Evolutionary conservation across 2,888 invertebrate genomes (phyloP).

Genomic region (Drosophila tanythrix): DNA sequence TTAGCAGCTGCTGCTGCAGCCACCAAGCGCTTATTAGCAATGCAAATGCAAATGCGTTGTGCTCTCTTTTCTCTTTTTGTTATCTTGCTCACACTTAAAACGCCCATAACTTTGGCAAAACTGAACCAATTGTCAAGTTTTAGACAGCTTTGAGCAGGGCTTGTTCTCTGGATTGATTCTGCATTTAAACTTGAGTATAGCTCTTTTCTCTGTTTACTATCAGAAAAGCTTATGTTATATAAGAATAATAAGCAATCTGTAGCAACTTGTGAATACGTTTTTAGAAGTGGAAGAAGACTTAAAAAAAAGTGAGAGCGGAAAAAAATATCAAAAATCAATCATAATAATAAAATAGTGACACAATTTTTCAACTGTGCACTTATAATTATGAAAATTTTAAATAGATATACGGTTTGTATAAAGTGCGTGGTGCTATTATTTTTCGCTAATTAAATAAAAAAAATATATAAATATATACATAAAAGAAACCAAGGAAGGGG

Average conservation of each 20-base stretch:
- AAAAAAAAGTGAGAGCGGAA: background rate
- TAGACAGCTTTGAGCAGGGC: background rate
- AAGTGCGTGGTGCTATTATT: background rate
- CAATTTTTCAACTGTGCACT: background rate
- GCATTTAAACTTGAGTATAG: background rate
- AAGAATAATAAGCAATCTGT: background rate
- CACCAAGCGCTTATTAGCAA: conserved; percentile 73
- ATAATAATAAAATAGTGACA: background rate
- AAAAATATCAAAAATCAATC: background rate
- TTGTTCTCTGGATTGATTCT: background rate
- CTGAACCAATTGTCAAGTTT: conserved; percentile 4
- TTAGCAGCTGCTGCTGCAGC: conserved; percentile 25
- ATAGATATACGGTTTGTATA: background rate
- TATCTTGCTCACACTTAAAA: background rate
- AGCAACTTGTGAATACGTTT: background rate
- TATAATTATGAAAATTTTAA: background rate
- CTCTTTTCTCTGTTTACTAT: background rate
- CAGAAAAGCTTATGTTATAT: background rate
- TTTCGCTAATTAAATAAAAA: background rate
- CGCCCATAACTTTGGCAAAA: background rate
- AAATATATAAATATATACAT: background rate
- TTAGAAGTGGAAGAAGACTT: background rate
- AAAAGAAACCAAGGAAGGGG: too few relatives aligned
- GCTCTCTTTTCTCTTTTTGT: background rate
- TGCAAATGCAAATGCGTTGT: conserved; percentile 58